A percentile compares a stretch with the other conserved stretches of the same genome.
Conservation (phyloP, 2,113 vertebrate species). For the Sakesphorus luctuosus region DNA sequence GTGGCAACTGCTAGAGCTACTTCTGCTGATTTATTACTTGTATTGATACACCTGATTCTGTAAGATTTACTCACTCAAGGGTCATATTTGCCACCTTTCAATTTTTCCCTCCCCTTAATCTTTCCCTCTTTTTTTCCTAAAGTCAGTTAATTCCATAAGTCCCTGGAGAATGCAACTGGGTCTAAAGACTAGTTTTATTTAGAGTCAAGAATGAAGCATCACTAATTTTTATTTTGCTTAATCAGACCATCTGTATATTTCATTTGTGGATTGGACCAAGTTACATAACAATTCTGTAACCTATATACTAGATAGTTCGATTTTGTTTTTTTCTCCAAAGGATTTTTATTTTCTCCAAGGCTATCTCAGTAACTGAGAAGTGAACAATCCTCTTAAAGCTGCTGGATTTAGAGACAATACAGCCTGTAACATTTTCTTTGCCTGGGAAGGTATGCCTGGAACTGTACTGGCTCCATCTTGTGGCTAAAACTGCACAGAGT, state of each 20-base stretch:
- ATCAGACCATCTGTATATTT: not conserved
- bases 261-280: not conserved
- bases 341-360: not conserved
- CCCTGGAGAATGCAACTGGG: not conserved
- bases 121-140: not conserved
- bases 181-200: not conserved
- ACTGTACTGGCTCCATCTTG: conserved; percentile 57
- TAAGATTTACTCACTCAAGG: not conserved
- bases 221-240: not conserved
- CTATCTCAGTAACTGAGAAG: not conserved
- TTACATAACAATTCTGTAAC: not conserved
- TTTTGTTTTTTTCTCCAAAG: not conserved
- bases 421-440: not conserved
- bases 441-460: not conserved
- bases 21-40: not conserved
- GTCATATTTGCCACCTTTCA: not conserved
- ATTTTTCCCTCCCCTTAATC: not conserved
- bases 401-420: not conserved
- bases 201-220: not conserved
- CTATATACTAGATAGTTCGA: not conserved
- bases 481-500: not conserved
- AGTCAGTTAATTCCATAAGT: not conserved
- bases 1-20: not conserved
- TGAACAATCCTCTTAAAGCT: not conserved
- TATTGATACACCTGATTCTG: not conserved